Conservation (phyloP, 2,888 invertebrate species). For the Ommatoiulus sabulosus region DNA sequence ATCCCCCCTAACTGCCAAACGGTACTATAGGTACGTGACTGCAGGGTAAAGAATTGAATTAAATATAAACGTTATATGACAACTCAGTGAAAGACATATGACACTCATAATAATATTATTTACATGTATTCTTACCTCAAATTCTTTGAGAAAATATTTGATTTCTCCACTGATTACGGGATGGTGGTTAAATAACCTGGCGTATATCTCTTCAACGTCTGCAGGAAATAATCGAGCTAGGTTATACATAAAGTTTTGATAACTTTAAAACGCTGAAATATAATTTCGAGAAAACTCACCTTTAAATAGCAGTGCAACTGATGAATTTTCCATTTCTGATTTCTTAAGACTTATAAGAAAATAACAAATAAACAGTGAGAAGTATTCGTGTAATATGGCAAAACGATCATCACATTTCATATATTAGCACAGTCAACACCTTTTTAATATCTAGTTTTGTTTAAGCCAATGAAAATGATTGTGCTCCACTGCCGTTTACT, state of each 20-base stretch:
- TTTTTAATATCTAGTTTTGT: too few species aligned
- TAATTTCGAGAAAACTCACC: conserved; percentile 17
- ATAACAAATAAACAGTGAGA: background rate
- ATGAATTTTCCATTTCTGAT: conserved; percentile 45
- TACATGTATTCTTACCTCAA: conserved; percentile 29
- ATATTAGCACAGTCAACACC: too few species aligned
- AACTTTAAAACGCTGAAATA: background rate
- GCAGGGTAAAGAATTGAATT: too few species aligned
- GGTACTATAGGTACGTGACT: too few species aligned
- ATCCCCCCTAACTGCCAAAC: too few species aligned
- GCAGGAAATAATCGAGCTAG: conserved; percentile 58
- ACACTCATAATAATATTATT: background rate
- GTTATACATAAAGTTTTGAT: conserved; percentile 24
- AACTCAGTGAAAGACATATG: too few species aligned
- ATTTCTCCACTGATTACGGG: conserved; percentile 89
- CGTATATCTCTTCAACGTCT: conserved; percentile 88
- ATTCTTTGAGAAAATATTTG: conserved; percentile 80
- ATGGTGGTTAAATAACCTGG: conserved; percentile 86
- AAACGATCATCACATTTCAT: too few species aligned
- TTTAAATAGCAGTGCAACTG: conserved; percentile 45
- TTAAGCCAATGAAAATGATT: too few species aligned
- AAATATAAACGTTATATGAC: too few species aligned
- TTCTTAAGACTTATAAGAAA: background rate
- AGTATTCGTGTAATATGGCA: too few species aligned
- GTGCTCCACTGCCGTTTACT: too few species aligned